phyloP scores from a whole-genome alignment of 2,113 vertebrate species.

The Otolemur garnettii region DNA sequence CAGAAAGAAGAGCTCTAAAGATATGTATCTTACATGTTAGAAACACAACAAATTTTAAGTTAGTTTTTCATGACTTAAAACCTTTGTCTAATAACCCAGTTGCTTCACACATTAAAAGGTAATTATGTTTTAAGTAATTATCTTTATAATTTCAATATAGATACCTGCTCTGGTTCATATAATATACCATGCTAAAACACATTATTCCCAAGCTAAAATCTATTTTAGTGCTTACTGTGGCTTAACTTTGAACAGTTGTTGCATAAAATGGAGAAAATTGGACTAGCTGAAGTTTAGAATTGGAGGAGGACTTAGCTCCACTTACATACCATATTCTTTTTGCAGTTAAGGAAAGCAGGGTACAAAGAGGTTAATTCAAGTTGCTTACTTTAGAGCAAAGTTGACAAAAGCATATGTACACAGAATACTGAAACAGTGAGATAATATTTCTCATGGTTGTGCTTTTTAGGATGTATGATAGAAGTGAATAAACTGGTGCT shows the following conservation, averaged over 20 bases:
- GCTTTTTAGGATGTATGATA: slow-evolving; percentile 4
- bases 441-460: not conserved
- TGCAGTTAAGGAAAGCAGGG: not conserved
- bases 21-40: not conserved
- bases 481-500: not conserved
- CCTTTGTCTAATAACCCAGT: not conserved
- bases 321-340: not conserved
- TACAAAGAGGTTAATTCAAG: not conserved
- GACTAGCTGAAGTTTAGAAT: not conserved
- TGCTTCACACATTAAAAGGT: not conserved
- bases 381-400: not conserved
- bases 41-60: slow-evolving; percentile 6
- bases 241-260: not conserved
- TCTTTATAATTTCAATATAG: not conserved
- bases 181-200: not conserved
- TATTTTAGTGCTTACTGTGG: slow-evolving; percentile 9
- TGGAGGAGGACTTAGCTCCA: not conserved
- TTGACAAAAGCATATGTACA: not conserved
- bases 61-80: slow-evolving; percentile 15
- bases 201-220: not conserved
- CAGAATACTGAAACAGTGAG: not conserved
- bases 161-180: not conserved
- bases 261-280: not conserved
- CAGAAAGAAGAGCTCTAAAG: not conserved
- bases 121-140: not conserved